These are phyloP conservation scores for Venustaconcha ellipsiformis DNA, from an alignment of 1,140 invertebrate species.

Conservation along the genomic window DNA sequence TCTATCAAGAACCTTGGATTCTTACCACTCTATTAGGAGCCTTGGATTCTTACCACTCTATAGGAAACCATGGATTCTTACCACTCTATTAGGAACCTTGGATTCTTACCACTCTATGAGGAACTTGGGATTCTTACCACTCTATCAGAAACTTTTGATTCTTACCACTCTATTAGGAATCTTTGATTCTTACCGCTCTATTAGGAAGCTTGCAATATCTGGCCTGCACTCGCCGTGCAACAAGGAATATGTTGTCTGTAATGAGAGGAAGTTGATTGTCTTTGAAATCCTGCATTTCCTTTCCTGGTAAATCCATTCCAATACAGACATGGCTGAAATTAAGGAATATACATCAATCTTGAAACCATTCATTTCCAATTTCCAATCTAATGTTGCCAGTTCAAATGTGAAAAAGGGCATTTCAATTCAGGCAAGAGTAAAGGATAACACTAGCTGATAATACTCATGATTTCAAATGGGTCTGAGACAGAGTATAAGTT, in stretches of 20 bases:
- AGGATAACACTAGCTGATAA: too few relatives aligned
- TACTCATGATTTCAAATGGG: too few relatives aligned
- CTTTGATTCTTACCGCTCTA: conserved; percentile 20
- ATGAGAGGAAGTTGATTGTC: conserved; percentile 46
- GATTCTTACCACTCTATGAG: too few relatives aligned
- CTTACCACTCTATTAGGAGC: neutral
- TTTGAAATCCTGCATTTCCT: conserved; percentile 37
- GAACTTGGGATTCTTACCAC: conserved; percentile 16
- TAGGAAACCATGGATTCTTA: neutral
- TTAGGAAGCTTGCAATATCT: conserved; percentile 28
- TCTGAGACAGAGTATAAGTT: too few relatives aligned
- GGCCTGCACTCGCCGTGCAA: conserved; percentile 47
- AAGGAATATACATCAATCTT: too few relatives aligned
- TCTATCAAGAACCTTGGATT: neutral
- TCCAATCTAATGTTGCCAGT: too few relatives aligned
- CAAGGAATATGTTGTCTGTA: conserved; percentile 48
- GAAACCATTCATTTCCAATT: too few relatives aligned
- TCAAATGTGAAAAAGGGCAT: too few relatives aligned
- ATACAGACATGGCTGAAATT: conserved; percentile 36
- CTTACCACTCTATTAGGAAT: neutral
- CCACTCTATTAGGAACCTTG: neutral
- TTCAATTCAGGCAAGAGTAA: too few relatives aligned
- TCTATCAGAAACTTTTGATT: conserved; percentile 5
- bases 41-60: conserved; percentile 19
- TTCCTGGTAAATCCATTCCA: conserved; percentile 40